Percentiles rank a stretch among this genome's conserved stretches.
Evolutionary conservation across 2,113 vertebrate genomes (phyloP).

Genomic region (Odocoileus virginianus): DNA sequence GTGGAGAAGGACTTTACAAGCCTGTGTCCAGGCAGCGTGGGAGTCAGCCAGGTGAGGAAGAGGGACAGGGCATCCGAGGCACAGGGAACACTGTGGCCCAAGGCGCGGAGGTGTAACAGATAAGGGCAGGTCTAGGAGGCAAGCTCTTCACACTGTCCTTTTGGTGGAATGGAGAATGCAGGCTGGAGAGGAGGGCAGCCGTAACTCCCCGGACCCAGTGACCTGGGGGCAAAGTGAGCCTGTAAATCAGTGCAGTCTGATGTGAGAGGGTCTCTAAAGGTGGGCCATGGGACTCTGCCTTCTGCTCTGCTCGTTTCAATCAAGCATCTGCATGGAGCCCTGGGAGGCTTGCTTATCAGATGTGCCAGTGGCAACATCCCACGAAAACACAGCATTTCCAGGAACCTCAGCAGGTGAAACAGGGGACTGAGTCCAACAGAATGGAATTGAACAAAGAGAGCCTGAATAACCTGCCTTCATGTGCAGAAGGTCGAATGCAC

Average conservation of each 20-base stretch:
- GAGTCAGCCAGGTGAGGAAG: not conserved
- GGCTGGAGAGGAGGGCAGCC: not conserved
- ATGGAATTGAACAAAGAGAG: rapidly evolving
- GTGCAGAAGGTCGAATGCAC: rapidly evolving
- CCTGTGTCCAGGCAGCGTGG: not conserved
- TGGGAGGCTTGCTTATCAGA: not conserved
- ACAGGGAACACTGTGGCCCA: not conserved
- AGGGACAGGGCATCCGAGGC: not conserved
- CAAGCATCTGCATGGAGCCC: rapidly evolving
- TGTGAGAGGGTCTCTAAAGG: rapidly evolving
- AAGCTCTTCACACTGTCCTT: not conserved
- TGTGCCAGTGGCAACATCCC: not conserved
- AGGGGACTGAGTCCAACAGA: not conserved
- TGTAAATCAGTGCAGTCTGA: rapidly evolving
- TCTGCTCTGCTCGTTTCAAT: rapidly evolving
- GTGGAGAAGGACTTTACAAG: not conserved
- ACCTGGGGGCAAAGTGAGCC: not conserved
- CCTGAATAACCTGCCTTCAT: not conserved
- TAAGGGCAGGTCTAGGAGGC: rapidly evolving
- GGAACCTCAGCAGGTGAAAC: not conserved
- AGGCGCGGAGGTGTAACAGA: not conserved
- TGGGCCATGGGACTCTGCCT: rapidly evolving
- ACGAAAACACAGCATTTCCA: rapidly evolving
- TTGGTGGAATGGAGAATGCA: not conserved
- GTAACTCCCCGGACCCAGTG: not conserved